These are phyloP conservation scores for Mallotus villosus DNA, from an alignment of 2,797 vertebrate genomes.

Conservation along the genomic window DNA sequence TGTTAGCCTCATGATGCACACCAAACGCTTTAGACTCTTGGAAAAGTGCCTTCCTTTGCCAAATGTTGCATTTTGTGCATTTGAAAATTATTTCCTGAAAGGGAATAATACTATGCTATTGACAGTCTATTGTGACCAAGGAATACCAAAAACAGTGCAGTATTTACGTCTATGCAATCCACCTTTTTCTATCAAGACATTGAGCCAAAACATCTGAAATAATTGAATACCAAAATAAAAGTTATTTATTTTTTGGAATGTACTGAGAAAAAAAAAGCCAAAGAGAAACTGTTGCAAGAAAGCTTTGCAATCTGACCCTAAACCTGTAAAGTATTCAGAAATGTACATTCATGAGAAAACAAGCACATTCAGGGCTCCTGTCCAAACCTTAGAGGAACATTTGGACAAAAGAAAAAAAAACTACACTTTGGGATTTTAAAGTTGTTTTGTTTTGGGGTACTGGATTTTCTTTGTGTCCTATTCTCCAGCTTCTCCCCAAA, in stretches of 20 bases:
- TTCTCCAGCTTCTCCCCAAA: slow-evolving; percentile 56
- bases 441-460: slow-evolving; percentile 62
- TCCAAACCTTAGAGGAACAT: slow-evolving; percentile 67
- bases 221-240: slow-evolving; percentile 74
- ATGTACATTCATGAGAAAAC: slow-evolving; percentile 64
- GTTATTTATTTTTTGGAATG: slow-evolving; percentile 76
- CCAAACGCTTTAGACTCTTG: slow-evolving; percentile 56
- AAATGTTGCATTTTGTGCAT: slow-evolving; percentile 68
- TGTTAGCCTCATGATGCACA: slow-evolving; percentile 64
- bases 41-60: slow-evolving; percentile 72
- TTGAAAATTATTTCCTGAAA: slow-evolving; percentile 58
- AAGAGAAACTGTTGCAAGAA: slow-evolving; percentile 68
- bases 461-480: slow-evolving; percentile 67
- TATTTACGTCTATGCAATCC: slow-evolving; percentile 74
- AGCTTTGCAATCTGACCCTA: slow-evolving; percentile 70
- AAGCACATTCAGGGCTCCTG: slow-evolving; percentile 76
- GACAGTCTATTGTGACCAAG: slow-evolving; percentile 64
- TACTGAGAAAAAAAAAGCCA: slow-evolving; percentile 67
- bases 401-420: slow-evolving; percentile 61
- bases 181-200: slow-evolving; percentile 59
- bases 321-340: slow-evolving; percentile 69
- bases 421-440: slow-evolving; percentile 70
- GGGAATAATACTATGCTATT: slow-evolving; percentile 66
- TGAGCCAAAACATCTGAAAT: slow-evolving; percentile 74
- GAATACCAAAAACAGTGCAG: slow-evolving; percentile 68